Conservation (phyloP, 1,140 invertebrate genomes). For the Drosophila persimilis region DNA sequence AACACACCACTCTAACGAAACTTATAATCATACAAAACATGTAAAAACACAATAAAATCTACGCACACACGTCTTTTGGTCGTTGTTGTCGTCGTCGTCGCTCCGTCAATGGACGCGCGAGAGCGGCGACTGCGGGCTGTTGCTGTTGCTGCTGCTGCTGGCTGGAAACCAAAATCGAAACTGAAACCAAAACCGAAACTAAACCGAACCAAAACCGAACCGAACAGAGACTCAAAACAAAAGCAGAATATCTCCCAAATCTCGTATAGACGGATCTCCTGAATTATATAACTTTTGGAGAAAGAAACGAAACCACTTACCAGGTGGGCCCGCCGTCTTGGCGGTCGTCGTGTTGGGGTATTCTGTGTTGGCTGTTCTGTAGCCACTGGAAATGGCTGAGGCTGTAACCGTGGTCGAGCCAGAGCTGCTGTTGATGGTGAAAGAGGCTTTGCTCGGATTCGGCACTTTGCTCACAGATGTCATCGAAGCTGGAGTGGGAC, state of each 20-base stretch:
- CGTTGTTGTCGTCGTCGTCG: constrained; percentile 4
- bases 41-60: constrained; percentile 24
- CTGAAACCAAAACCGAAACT: constrained; percentile 15
- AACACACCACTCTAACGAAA: too few relatives aligned
- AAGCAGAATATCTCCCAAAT: neutral
- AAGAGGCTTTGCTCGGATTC: neutral
- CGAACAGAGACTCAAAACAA: too few relatives aligned
- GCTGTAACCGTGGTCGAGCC: constrained; percentile 8
- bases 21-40: constrained; percentile 11
- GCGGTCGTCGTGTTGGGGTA: too few relatives aligned
- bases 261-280: neutral
- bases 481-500: constrained; percentile 3
- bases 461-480: neutral
- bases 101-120: constrained; percentile 1
- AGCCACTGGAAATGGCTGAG: constrained; percentile 5
- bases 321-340: neutral
- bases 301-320: neutral
- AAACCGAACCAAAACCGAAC: too few relatives aligned
- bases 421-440: constrained; percentile 26
- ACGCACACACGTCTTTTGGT: constrained; percentile 20
- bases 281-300: constrained; percentile 7
- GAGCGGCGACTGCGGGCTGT: too few relatives aligned
- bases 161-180: too few relatives aligned
- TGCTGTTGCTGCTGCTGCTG: too few relatives aligned
- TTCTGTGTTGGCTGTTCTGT: too few relatives aligned